These are phyloP conservation scores for Capitella teleta DNA, from an alignment of 1,140 invertebrate species.

Conservation along the genomic window DNA sequence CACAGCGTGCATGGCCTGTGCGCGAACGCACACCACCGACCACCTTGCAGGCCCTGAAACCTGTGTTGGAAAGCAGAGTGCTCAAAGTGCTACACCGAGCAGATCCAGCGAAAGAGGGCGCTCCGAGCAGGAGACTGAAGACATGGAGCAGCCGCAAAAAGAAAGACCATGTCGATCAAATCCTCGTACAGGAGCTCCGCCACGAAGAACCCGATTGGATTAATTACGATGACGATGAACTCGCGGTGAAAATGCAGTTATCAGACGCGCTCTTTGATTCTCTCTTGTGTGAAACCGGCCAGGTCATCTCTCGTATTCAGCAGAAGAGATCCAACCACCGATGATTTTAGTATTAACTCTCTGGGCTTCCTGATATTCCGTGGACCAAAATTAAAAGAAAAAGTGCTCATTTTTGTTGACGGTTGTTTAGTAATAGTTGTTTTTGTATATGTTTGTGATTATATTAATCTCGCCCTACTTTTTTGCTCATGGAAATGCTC, in stretches of 20 bases:
- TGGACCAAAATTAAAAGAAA: too few species aligned
- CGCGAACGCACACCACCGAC: conserved; percentile 20
- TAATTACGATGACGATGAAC: conserved; percentile 58
- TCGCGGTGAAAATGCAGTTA: conserved; percentile 56
- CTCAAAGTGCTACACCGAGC: conserved; percentile 44
- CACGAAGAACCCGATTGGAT: conserved; percentile 61
- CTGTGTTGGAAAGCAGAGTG: conserved; percentile 26
- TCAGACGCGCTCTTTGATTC: conserved; percentile 53
- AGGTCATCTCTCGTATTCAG: conserved; percentile 18
- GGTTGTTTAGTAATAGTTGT: too few species aligned
- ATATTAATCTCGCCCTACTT: too few species aligned
- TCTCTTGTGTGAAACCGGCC: conserved; percentile 52
- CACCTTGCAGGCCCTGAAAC: conserved; percentile 23
- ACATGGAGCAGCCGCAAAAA: conserved; percentile 58
- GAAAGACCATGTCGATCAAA: conserved; percentile 59
- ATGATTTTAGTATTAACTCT: too few species aligned
- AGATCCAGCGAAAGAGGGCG: conserved; percentile 44
- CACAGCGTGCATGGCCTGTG: conserved; percentile 17
- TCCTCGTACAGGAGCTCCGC: conserved; percentile 56
- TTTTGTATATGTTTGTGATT: too few species aligned
- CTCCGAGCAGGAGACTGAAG: conserved; percentile 50
- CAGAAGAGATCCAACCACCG: too few species aligned
- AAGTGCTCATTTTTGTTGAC: too few species aligned
- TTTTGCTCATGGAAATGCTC: too few species aligned
- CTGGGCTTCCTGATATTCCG: too few species aligned